Percentiles rank a stretch among this genome's conserved stretches.
Conservation (phyloP, 2,113 vertebrate species). For the Corydoras maculifer region DNA sequence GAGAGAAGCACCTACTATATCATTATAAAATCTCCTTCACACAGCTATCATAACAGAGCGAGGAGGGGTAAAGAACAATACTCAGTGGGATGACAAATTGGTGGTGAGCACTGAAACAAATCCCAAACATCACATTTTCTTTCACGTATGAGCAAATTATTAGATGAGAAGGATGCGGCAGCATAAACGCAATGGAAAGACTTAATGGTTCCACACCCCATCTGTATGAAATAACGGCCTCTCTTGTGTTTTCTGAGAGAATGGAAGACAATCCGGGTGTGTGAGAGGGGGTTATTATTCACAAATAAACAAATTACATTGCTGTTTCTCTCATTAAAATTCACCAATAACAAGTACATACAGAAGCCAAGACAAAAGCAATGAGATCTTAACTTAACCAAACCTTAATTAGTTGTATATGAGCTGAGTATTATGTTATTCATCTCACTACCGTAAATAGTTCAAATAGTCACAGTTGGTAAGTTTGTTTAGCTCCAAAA, state of each 20-base stretch:
- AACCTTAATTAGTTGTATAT: too few relatives aligned
- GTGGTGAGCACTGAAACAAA: conserved; percentile 7
- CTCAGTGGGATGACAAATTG: background rate
- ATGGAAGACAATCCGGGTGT: background rate
- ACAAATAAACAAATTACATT: background rate
- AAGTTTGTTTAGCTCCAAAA: too few relatives aligned
- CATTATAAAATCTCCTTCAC: background rate
- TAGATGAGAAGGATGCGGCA: conserved; percentile 4
- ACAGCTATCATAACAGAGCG: background rate
- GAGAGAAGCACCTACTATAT: background rate
- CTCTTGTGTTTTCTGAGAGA: background rate
- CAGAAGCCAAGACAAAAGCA: too few relatives aligned
- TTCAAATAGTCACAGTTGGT: too few relatives aligned
- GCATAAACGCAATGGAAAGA: conserved; percentile 15
- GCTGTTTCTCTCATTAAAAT: too few relatives aligned
- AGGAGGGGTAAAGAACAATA: conserved; percentile 5
- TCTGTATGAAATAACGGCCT: conserved; percentile 1
- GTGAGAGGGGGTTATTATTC: background rate
- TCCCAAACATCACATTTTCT: background rate
- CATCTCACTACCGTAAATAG: too few relatives aligned
- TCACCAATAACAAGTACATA: too few relatives aligned
- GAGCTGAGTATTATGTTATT: too few relatives aligned
- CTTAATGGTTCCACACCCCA: conserved; percentile 17
- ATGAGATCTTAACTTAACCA: too few relatives aligned
- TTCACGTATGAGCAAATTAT: background rate